A percentile compares a stretch with the other conserved stretches of the same genome.
Conservation (phyloP, 1,140 invertebrate species). For the Drosophila varians region DNA sequence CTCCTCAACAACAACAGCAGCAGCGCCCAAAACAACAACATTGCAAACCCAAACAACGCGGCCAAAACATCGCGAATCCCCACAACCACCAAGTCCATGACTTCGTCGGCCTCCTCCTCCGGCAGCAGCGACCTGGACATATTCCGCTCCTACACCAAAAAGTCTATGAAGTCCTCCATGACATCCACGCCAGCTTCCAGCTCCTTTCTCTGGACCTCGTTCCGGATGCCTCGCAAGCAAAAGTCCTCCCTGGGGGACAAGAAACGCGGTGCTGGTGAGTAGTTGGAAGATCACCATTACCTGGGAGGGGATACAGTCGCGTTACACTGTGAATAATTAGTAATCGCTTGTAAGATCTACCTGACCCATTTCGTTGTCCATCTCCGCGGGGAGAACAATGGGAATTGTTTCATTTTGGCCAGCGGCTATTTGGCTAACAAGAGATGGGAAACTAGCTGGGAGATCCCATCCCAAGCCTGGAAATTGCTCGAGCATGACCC, state of each 20-base stretch:
- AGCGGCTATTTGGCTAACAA: conserved; percentile 43
- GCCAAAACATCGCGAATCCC: conserved; percentile 60
- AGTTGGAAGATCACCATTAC: not conserved
- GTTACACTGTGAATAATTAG: not conserved
- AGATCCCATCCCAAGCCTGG: conserved; percentile 11
- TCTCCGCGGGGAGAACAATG: conserved; percentile 35
- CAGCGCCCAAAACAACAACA: conserved; percentile 22
- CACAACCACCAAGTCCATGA: conserved; percentile 51
- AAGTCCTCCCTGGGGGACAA: conserved; percentile 49
- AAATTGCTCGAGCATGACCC: conserved; percentile 48
- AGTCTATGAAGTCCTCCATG: conserved; percentile 35
- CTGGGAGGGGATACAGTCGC: no score
- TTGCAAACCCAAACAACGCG: conserved; percentile 22
- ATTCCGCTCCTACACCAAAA: conserved; percentile 45
- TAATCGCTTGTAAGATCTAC: conserved; percentile 30
- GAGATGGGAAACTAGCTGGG: conserved; percentile 17
- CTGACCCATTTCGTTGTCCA: conserved; percentile 34
- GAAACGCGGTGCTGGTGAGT: conserved; percentile 32
- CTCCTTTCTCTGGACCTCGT: conserved; percentile 79
- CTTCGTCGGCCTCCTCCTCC: conserved; percentile 28
- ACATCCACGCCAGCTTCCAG: conserved; percentile 39
- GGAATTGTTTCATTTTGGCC: conserved; percentile 27
- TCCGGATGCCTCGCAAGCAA: conserved; percentile 77
- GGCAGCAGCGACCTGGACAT: conserved; percentile 56
- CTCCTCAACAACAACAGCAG: conserved; percentile 46